Evolutionary conservation across 2,888 invertebrate genomes (phyloP).

Genomic region (Tipula unca): DNA sequence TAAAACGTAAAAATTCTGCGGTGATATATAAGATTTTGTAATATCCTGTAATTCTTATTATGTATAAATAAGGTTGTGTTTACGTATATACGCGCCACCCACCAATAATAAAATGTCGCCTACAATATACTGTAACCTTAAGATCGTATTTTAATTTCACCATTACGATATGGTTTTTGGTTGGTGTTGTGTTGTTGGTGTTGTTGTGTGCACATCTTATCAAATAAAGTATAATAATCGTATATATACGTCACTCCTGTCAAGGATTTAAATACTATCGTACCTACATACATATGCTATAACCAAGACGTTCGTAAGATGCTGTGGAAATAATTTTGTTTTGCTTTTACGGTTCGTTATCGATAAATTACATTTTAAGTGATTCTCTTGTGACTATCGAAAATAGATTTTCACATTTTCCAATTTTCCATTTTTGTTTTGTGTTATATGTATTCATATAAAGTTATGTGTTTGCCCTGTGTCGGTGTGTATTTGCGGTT

Average conservation of each 20-base stretch:
- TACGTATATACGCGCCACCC: too few species aligned
- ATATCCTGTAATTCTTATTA: neutral
- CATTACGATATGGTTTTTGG: neutral
- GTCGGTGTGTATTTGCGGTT: neutral
- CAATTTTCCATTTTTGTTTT: neutral
- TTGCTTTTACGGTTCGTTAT: neutral
- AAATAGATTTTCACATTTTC: neutral
- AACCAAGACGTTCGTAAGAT: neutral
- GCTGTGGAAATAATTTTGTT: neutral
- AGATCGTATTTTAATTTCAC: neutral
- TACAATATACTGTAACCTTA: neutral
- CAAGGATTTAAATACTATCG: neutral
- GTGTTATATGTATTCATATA: neutral
- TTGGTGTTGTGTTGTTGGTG: neutral
- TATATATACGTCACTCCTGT: neutral
- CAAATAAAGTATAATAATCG: neutral
- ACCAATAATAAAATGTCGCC: neutral
- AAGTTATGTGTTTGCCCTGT: neutral
- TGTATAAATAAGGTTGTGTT: neutral
- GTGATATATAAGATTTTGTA: neutral
- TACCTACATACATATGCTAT: neutral
- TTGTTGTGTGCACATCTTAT: neutral
- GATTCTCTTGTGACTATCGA: neutral
- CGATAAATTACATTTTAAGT: neutral
- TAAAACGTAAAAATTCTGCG: neutral